Percentiles rank a stretch among this genome's conserved stretches.
Evolutionary conservation across 2,888 invertebrate species (phyloP).

Genomic region (Petrolisthes cinctipes): DNA sequence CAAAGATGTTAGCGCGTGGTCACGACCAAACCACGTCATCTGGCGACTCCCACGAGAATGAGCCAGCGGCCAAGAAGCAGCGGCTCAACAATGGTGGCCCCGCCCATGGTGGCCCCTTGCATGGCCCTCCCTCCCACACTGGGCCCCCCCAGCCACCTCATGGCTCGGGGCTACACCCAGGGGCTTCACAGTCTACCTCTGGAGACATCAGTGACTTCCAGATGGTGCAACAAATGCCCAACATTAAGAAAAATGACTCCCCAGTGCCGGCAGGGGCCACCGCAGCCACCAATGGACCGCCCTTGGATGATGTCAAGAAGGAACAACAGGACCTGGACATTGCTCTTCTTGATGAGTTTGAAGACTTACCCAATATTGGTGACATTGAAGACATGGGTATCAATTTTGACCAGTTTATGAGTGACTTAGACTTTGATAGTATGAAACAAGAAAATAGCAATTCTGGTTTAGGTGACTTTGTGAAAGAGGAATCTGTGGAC

Average conservation of each 20-base stretch:
- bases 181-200: slow-evolving; percentile 45
- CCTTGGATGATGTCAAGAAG: slow-evolving; percentile 51
- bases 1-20: slow-evolving; percentile 63
- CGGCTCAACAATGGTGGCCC: slow-evolving; percentile 58
- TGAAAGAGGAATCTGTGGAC: slow-evolving; percentile 62
- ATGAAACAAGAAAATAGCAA: slow-evolving; percentile 62
- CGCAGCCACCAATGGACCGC: slow-evolving; percentile 36
- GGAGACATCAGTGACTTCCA: slow-evolving; percentile 60
- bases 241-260: slow-evolving; percentile 61
- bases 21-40: slow-evolving; percentile 63
- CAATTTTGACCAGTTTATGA: slow-evolving; percentile 63
- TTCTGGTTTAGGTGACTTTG: slow-evolving; percentile 52
- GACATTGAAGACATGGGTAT: slow-evolving; percentile 61
- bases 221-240: slow-evolving; percentile 63
- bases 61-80: slow-evolving; percentile 65
- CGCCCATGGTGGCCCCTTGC: slow-evolving; percentile 40
- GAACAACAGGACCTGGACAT: slow-evolving; percentile 55
- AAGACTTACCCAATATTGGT: slow-evolving; percentile 54
- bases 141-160: slow-evolving; percentile 44
- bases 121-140: slow-evolving; percentile 36
- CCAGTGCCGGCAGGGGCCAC: slow-evolving; percentile 53
- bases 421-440: slow-evolving; percentile 62
- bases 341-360: slow-evolving; percentile 53
- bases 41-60: slow-evolving; percentile 60
- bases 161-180: slow-evolving; percentile 36